Evolutionary conservation across 2,113 vertebrate species (phyloP).

Genomic region (Clarias macrocephalus): DNA sequence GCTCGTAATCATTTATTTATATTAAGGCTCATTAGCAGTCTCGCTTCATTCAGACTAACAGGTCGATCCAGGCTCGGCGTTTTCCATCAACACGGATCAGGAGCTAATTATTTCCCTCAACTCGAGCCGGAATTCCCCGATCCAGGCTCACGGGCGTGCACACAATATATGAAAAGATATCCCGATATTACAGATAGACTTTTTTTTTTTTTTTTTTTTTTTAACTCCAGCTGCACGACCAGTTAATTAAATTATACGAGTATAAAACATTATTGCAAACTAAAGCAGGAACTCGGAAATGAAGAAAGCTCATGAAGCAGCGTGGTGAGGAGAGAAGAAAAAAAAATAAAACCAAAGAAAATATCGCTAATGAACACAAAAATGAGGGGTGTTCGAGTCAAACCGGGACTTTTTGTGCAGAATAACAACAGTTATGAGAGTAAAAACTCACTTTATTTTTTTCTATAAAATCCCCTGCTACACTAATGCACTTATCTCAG

Average conservation of each 20-base stretch:
- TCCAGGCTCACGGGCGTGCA: not conserved
- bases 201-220: too few relatives aligned
- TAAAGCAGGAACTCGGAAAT: not conserved
- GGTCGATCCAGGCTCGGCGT: not conserved
- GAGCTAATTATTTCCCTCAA: not conserved
- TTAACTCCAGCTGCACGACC: too few relatives aligned
- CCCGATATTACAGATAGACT: too few relatives aligned
- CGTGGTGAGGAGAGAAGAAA: not conserved
- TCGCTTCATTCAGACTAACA: not conserved
- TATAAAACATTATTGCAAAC: too few relatives aligned
- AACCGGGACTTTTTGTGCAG: too few relatives aligned
- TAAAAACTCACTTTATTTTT: too few relatives aligned
- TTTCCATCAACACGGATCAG: not conserved
- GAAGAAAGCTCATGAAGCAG: not conserved
- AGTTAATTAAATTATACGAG: too few relatives aligned
- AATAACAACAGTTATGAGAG: too few relatives aligned
- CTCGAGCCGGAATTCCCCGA: not conserved
- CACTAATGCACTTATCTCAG: too few relatives aligned
- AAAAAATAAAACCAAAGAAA: not conserved
- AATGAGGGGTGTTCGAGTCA: too few relatives aligned
- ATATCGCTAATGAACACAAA: too few relatives aligned
- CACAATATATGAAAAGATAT: not conserved
- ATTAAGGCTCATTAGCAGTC: not conserved
- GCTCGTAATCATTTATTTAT: not conserved
- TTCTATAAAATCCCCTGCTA: too few relatives aligned